Evolutionary conservation across 2,797 vertebrate species (phyloP), one percentile per base, ranked within the genome.

Genomic region (Mus caroli): DNA sequence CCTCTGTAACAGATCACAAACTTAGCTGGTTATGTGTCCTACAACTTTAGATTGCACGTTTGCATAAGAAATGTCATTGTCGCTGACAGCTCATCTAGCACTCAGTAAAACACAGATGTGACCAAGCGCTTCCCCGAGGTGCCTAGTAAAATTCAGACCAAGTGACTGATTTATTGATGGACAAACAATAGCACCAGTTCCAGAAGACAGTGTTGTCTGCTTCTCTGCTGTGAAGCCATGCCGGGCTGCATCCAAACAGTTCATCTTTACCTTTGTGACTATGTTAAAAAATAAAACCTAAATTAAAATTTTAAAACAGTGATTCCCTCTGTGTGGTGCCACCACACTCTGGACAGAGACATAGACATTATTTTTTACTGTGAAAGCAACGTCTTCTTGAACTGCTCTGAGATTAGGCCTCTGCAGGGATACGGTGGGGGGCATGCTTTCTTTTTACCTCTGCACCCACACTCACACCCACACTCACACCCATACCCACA

Each of bases 211-310:
- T 13, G 9, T 0, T 26, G 15, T 67, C 69, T 20, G 22, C n/a
- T 7, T 73, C 64, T 83, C n/a, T 71, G 31, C 20, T 31, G 46
- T 22, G 52, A 71, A 34, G 37, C 56, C 17, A 37, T 15, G 19
- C 9, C 14, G 28, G 4, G 20, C 26, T 80, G 50, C 1, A 1
- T 26, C 43, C 50, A 40, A 73, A 90, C 28, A 88, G 40, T 40
- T 28, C 93, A 34, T 26, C 26, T 76, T 93, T 69, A 84, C n/a
- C 67, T 46, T 94, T 71, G 24, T 93, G 86, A 69, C 14, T 20
- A 40, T 22, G 56, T 37, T 40, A 62, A 12, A 14, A 34, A 34
- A 76, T 56, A 50, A 86, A 52, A 50, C 60, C 52, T 60, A 58
- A 28, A 26, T 67, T 67, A 50, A 50, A 50, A 9, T 26, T 52